Base-by-base conservation (phyloP, 2,888 invertebrate genomes). In the Drosophila prolongata region DNA sequence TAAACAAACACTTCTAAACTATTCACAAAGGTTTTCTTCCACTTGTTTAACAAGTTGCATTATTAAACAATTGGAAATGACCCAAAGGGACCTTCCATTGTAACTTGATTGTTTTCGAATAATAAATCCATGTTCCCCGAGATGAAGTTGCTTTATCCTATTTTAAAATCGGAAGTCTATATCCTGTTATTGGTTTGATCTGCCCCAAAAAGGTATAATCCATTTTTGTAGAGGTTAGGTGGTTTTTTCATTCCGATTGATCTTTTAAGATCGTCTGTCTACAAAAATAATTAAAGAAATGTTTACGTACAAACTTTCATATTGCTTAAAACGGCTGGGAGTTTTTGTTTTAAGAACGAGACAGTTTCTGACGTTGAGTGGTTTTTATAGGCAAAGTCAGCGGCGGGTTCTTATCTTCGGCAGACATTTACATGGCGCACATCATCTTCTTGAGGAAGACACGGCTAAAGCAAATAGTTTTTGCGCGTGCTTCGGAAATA, bases 401-500 rank as follows among this genome's bases (percentile, higher is more conserved):
- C 9, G 47, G 10, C n/a, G 10, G 2, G 2, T 47, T 16, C 47
- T 47, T 47, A 47, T 47, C 47, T n/a, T 34, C 10, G 10, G 47
- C 14, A 34, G 30, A 47, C 47, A 34, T 30, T 47, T 47, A 47
- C 47, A 47, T 47, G 47, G 11, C 10, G 1, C 10, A 47, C 30
- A 30, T 10, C 30, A 10, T 5, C 30, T 34, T 34, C 14, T 47
- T 14, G 47, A 10, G 1, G 11, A 14, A 16, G n/a, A 47, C 47
- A 47, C 30, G 47, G 30, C n/a, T 6, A 11, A 14, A 14, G n/a
- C 30, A 47, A 47, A 47, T 14, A 47, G 14, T 34, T 34, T 47
- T 47, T 14, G 47, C 47, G 47, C 47, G 47, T 47, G 47, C 47
- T n/a, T 10, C 30, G 47, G 47, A 34, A 47, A 30, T 47, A 47